Evolutionary conservation across 2,888 invertebrate species (phyloP).

Genomic region (Onthophagus sagittarius): DNA sequence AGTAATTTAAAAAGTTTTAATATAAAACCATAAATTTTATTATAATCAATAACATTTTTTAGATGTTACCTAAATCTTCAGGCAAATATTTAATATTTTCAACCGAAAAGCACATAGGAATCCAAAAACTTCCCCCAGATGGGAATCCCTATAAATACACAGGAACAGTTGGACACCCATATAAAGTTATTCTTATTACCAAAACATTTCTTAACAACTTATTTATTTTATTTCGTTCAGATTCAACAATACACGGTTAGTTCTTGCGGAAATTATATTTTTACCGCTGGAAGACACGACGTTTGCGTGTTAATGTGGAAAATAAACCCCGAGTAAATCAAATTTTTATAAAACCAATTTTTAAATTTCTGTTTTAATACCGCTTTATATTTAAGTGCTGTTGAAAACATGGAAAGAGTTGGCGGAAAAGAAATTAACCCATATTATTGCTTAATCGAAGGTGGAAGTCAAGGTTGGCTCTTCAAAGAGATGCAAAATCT

Average conservation of each 20-base stretch:
- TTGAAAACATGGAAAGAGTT: slow-evolving; percentile 50
- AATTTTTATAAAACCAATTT: background rate
- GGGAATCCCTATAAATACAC: slow-evolving; percentile 70
- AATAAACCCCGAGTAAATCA: slow-evolving; percentile 51
- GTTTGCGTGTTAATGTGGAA: slow-evolving; percentile 57
- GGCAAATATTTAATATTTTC: slow-evolving; percentile 58
- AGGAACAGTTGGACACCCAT: slow-evolving; percentile 63
- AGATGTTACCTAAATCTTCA: slow-evolving; percentile 45
- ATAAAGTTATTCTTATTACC: slow-evolving; percentile 52
- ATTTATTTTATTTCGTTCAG: slow-evolving; percentile 34
- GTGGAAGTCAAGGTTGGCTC: slow-evolving; percentile 66
- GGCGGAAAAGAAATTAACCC: slow-evolving; percentile 62
- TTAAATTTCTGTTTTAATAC: background rate
- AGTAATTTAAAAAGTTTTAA: too few relatives aligned
- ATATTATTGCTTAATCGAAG: slow-evolving; percentile 67
- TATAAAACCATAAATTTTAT: too few relatives aligned
- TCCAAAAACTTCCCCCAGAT: slow-evolving; percentile 66
- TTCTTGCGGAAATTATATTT: slow-evolving; percentile 51
- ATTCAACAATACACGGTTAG: slow-evolving; percentile 46
- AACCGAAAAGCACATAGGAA: slow-evolving; percentile 62
- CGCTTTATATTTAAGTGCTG: slow-evolving; percentile 50
- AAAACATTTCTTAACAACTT: background rate
- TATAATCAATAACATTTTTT: slow-evolving; percentile 23
- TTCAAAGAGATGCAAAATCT: slow-evolving; percentile 69
- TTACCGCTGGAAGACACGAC: slow-evolving; percentile 56